Evolutionary conservation across 2,113 vertebrate genomes (phyloP).

Genomic region (Sturnira hondurensis): DNA sequence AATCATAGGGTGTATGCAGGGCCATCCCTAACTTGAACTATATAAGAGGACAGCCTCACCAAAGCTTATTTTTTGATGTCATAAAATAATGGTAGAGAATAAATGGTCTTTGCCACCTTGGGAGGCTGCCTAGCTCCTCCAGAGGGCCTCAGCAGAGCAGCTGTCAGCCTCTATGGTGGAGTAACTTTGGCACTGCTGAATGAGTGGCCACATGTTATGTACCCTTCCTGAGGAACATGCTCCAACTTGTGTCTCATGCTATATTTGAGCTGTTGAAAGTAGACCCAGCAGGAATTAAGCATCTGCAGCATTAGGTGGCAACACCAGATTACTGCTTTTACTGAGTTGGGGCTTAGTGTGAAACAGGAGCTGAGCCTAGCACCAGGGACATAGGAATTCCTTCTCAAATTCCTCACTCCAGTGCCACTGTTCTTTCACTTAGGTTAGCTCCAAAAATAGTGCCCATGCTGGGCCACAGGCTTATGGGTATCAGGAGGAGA

Average conservation of each 20-base stretch:
- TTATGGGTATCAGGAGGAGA: neutral
- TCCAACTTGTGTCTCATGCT: conserved; percentile 55
- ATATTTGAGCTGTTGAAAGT: conserved; percentile 68
- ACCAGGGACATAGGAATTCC: conserved; percentile 4
- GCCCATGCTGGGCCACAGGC: neutral
- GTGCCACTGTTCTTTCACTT: neutral
- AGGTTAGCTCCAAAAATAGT: conserved; percentile 50
- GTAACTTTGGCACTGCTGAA: conserved; percentile 29
- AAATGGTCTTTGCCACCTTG: neutral
- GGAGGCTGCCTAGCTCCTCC: conserved; percentile 4
- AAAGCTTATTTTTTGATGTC: neutral
- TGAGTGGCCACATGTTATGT: conserved; percentile 32
- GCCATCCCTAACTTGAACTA: neutral
- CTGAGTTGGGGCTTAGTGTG: conserved; percentile 31
- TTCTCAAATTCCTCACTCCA: conserved; percentile 56
- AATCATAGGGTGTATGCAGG: neutral
- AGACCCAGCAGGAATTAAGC: conserved; percentile 49
- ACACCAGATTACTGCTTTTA: conserved; percentile 42
- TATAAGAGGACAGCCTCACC: neutral
- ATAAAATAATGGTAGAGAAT: neutral
- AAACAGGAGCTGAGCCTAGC: conserved; percentile 49
- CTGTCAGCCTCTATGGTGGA: conserved; percentile 28
- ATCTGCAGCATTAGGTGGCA: conserved; percentile 48
- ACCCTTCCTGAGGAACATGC: conserved; percentile 54
- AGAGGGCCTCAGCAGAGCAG: conserved; percentile 38